Base-by-base conservation (phyloP, 2,113 vertebrate species). In the Megaceryle maxima region DNA sequence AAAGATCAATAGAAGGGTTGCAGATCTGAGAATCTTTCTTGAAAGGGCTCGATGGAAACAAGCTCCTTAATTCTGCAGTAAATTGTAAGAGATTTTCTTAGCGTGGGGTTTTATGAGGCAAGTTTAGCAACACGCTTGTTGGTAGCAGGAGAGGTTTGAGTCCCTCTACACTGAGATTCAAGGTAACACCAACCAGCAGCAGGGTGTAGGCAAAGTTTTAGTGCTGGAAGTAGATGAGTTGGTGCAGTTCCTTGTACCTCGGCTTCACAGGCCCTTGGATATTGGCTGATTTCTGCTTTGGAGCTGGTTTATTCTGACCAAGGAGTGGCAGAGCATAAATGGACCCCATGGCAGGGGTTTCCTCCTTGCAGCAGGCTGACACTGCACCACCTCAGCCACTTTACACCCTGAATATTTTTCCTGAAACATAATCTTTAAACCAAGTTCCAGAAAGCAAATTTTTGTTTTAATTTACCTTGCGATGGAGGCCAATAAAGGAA, bases 141-240 rank as follows among this genome's bases (percentile, higher is more conserved):
- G 82, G 43, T 48, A 33, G 75, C 53, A n/a, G 20, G 9, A 53
- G 56, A 66, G n/a, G 28, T 74, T 16, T 26, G 59, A 31, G 87
- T 37, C 35, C 41, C 69, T 55, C 72, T 13, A 5, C 24, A 28
- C 4, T 0, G 2, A 5, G 37, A 4, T 48, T 55, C 2, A 22
- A 53, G 87, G 48, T 20, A 28, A 22, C 11, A 3, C 29, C 1
- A 24, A 5, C n/a, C 1, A n/a, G 55, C 7, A 13, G 9, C 22
- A 24, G 59, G n/a, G 44, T n/a, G 50, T 3, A 24, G 67, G 84
- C 70, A 41, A 39, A 84, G 87, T 74, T 90, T 25, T 26, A 6
- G 31, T 48, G 37, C 76, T 88, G 91, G 57, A 56, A 59, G 46
- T 43, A 56, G 80, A 20, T 4, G 2, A 37, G 82, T 17, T 16